A percentile compares a stretch with the other conserved stretches of the same genome.
Conservation (phyloP, 2,797 vertebrate species). For the Pseudopleuronectes americanus region DNA sequence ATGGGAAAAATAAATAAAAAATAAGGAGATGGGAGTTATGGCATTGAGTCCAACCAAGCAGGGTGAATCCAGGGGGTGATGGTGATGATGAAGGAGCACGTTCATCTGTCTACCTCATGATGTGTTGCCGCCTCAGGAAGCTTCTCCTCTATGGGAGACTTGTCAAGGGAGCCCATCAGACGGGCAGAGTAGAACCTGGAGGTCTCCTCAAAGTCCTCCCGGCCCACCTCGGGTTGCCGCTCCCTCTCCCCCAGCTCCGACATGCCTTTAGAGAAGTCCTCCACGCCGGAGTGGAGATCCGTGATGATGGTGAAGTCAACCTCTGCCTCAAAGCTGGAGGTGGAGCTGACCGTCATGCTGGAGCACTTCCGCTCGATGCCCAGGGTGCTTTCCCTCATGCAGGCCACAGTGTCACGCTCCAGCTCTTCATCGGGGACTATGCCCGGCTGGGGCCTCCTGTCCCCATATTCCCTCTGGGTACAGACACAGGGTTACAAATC, state of each 20-base stretch:
- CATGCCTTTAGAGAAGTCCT: conserved; percentile 87
- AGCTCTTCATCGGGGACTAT: conserved; percentile 87
- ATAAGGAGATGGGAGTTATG: conserved; percentile 22
- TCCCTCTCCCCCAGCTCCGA: conserved; percentile 68
- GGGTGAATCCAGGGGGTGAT: conserved; percentile 53
- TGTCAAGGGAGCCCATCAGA: conserved; percentile 85
- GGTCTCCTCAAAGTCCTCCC: conserved; percentile 89
- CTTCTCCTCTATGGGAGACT: conserved; percentile 87
- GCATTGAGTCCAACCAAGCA: conserved; percentile 42
- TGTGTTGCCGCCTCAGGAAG: conserved; percentile 67
- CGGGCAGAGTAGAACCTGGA: conserved; percentile 84
- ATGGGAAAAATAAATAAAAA: conserved; percentile 8
- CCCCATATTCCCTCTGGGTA: conserved; percentile 86
- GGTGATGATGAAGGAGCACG: conserved; percentile 32
- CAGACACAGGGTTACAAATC: conserved; percentile 57
- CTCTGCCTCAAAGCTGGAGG: conserved; percentile 96
- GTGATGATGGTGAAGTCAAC: conserved; percentile 97
- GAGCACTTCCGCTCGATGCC: conserved; percentile 97
- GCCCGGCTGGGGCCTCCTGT: conserved; percentile 73
- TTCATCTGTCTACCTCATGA: conserved; percentile 77
- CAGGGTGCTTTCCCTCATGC: conserved; percentile 91
- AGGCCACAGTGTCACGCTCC: conserved; percentile 86
- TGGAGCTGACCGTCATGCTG: conserved; percentile 97
- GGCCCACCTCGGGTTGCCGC: conserved; percentile 85
- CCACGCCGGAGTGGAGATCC: conserved; percentile 91